Evolutionary conservation across 1,140 invertebrate species (phyloP), one percentile per base, ranked within the genome.

Genomic region (Ylistrum balloti): DNA sequence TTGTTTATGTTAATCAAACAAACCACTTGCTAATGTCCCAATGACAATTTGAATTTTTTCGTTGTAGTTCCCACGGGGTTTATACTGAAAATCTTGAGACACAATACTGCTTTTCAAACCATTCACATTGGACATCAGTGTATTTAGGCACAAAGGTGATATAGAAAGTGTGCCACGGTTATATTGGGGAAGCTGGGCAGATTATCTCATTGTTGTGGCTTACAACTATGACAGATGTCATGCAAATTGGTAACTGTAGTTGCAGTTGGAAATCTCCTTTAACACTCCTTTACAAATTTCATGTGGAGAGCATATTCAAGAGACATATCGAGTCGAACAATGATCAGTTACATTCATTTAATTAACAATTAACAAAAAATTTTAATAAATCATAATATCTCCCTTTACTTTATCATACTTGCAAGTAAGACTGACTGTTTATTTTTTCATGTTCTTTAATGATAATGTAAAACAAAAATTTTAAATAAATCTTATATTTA

Each of bases 1-100:
- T 74, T 74, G 56, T 74, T 74, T 74, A 74, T 74, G 56, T 74
- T 74, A 74, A 74, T 74, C 56, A 74, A 74, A 74, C 56, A 74
- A 74, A 74, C 56, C 56, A n/a, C 9, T 28, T n/a, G 5, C 56
- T 74, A 74, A 74, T 28, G 56, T 74, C n/a, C n/a, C 56, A 28
- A n/a, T 28, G 56, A 74, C 56, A 74, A 74, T 74, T 74, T 28
- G 56, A 74, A 74, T 74, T 28, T 74, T 74, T 74, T 74, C 56
- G 28, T 74, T 74, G 56, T 74, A 74, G 56, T 74, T 74, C 56
- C 56, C 56, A 74, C 56, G 56, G 56, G 56, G 56, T 74, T 74
- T 74, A 74, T 74, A 74, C 28, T 74, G 56, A 28, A 74, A 74
- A 74, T 28, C 56, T n/a, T 28, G n/a, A 74, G 56, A n/a, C 56